Base-by-base conservation (phyloP, 2,888 invertebrate genomes). In the Laothoe populi region DNA sequence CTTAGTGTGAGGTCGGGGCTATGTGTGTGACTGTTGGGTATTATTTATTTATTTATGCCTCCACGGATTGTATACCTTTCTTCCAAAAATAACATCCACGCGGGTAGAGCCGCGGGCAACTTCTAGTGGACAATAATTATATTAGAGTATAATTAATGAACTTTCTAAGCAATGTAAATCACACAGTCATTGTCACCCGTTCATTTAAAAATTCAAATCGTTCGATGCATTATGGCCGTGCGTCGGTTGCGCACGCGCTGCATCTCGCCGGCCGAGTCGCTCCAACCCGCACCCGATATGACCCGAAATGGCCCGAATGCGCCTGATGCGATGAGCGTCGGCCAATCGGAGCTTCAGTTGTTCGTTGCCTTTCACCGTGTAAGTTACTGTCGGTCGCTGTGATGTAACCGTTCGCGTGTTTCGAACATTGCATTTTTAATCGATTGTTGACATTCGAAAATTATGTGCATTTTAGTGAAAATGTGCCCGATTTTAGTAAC, bases 381-480 rank as follows among this genome's bases (percentile, higher is more conserved):
- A 75, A 57, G 84, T 68, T 76, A 65, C 83, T 82, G 79, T 71
- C 68, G 72, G 67, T 73, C 65, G 68, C 65, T 70, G 82, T 79
- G 64, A 81, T 82, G 83, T 78, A 68, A 81, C 70, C 70, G 73
- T 71, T 73, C 75, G 75, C 77, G 75, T 70, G 70, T 74, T 75
- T 75, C 73, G 75, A 76, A 79, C 71, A 72, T 70, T 69, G 68
- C 67, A 62, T 70, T 67, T 60, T 60, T 67, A 71, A 76, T 68
- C 70, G 70, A 74, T 73, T 74, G 67, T 78, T 80, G 77, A 78
- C 68, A 65, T 72, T 81, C 71, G 73, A 81, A 83, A 76, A 78
- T 77, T 76, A 81, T 81, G 87, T 88, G 84, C 79, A 82, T 84
- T 82, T 80, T 77, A 75, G 87, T 89, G 88, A 79, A 82, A 83